Evolutionary conservation across 2,113 vertebrate genomes (phyloP), one percentile per base, ranked within the genome.

Genomic region (Pterocles burchelli): DNA sequence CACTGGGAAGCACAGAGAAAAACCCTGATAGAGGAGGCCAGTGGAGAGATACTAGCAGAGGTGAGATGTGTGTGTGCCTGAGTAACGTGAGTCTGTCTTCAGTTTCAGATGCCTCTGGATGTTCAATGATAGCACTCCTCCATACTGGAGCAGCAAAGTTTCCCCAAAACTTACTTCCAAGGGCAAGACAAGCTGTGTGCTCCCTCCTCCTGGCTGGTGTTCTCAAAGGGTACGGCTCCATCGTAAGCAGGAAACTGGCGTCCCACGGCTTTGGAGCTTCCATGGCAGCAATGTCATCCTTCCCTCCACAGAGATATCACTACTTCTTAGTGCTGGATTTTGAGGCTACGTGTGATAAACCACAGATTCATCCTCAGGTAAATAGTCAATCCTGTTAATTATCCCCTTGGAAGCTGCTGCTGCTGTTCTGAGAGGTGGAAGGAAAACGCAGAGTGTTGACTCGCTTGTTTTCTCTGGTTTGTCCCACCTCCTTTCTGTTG

Each of bases 251-350:
- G 97, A 98, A 98, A 97, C 98, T 98, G 98, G 98, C 98, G 96
- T 98, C 98, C 97, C 98, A 98, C 98, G 96, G 98, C 97, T 98
- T 98, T 96, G 98, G 98, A 95, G 98, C 98, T 95, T 98, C 98
- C 95, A 98, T 98, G 98, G 98, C 98, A 94, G 98, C 98, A 97
- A 98, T 98, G 98, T 98, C 98, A 95, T 98, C 98, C 95, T 98
- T 98, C 90, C 98, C 98, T 97, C 98, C 98, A 95, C 98, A 98
- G 97, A 98, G 98, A 94, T 98, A 98, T 97, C 98, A 98, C 97
- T 98, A 98, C 97, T 98, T 98, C 98, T 97, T 98, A 98, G 98
- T 98, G 97, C 97, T 98, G 98, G 98, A 98, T 97, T 98, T 98
- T 97, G 98, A 98, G 97, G 98, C 98, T 84, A 98, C 98, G 0